Percentiles rank a stretch among this genome's conserved stretches.
Evolutionary conservation across 1,140 invertebrate species (phyloP).

Genomic region (Nilaparvata lugens): DNA sequence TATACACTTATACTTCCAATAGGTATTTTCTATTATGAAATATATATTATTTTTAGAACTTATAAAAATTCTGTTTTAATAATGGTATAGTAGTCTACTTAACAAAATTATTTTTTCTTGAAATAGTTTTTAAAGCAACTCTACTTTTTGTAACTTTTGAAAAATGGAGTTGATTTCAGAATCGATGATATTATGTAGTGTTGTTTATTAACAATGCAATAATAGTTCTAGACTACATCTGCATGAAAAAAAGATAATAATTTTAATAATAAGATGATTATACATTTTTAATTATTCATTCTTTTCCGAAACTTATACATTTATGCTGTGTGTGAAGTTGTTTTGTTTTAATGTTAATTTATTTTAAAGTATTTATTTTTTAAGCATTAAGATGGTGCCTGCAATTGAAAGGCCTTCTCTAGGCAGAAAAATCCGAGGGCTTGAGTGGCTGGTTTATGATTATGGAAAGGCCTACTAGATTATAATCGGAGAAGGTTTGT

Average conservation of each 20-base stretch:
- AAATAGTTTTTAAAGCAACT: not conserved
- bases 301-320: not conserved
- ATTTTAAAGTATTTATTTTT: not conserved
- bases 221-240: not conserved
- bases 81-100: not conserved
- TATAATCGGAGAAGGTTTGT: too few relatives aligned
- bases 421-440: constrained; percentile 5
- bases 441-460: not conserved
- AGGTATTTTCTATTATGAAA: too few relatives aligned
- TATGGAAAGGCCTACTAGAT: not conserved
- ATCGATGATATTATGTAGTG: not conserved
- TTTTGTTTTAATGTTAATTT: not conserved
- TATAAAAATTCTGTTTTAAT: too few relatives aligned
- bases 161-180: not conserved
- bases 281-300: not conserved
- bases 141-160: too few relatives aligned
- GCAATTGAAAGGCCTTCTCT: not conserved
- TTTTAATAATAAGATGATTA: constrained; percentile 1
- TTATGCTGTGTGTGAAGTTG: not conserved
- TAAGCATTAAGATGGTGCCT: not conserved
- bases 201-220: not conserved
- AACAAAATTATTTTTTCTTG: not conserved
- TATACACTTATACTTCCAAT: too few relatives aligned
- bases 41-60: too few relatives aligned
- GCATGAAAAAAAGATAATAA: not conserved